These are phyloP conservation scores for Actenoides lindsayi DNA, from an alignment of 2,113 vertebrate genomes.

Conservation along the genomic window DNA sequence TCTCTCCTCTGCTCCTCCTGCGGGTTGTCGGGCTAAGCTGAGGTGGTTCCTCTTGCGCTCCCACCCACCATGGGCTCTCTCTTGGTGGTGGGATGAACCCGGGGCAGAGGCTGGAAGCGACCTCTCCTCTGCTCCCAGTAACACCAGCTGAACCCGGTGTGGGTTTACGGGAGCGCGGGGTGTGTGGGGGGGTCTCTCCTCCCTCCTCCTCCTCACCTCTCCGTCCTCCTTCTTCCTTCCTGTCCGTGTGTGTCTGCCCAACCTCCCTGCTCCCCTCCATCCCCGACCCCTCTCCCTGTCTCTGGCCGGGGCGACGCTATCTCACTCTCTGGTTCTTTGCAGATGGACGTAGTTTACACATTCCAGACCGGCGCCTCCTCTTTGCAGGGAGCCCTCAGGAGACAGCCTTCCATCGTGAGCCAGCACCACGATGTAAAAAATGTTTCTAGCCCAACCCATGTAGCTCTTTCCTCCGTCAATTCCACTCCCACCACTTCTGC, in stretches of 20 bases:
- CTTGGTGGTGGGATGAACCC: not conserved
- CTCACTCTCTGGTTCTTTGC: constrained; percentile 91
- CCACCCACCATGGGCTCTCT: not conserved
- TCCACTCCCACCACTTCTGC: constrained; percentile 91
- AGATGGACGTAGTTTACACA: constrained; percentile 99
- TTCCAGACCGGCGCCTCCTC: constrained; percentile 97
- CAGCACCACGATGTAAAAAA: constrained; percentile 98
- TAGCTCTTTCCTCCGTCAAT: constrained; percentile 91
- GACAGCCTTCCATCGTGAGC: constrained; percentile 95
- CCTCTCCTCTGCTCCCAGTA: constrained; percentile 1
- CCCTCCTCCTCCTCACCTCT: not conserved
- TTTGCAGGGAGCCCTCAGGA: constrained; percentile 92
- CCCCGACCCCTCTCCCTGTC: not conserved
- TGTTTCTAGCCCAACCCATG: constrained; percentile 97
- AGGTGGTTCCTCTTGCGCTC: not conserved
- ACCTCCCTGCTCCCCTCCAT: not conserved
- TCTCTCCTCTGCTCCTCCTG: constrained; percentile 7
- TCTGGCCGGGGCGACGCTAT: constrained; percentile 74
- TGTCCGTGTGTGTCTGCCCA: constrained; percentile 36
- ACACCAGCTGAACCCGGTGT: not conserved
- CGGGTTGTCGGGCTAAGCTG: not conserved
- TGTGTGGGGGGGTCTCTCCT: not conserved
- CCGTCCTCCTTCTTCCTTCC: constrained; percentile 39
- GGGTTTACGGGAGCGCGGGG: not conserved
- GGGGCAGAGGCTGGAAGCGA: not conserved